Conservation (phyloP, 2,113 vertebrate genomes). For the Chlamydotis undulata region DNA sequence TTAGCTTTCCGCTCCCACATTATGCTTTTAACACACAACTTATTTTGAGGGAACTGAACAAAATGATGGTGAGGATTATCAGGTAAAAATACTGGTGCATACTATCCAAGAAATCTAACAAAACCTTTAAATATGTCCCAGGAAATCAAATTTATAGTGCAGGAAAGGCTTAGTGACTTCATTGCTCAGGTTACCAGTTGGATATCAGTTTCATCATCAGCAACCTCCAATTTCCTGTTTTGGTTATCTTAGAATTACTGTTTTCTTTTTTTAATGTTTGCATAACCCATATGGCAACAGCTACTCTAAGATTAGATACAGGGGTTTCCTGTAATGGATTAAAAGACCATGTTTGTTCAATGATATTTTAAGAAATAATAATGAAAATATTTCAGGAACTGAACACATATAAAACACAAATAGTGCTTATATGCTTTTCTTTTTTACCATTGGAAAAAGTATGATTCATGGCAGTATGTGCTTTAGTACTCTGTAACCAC, state of each 20-base stretch:
- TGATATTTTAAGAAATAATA: constrained; percentile 61
- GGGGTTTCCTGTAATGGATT: constrained; percentile 45
- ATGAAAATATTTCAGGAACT: neutral
- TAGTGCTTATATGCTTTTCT: neutral
- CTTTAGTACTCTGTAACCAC: neutral
- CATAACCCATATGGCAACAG: constrained; percentile 57
- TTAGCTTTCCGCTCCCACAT: neutral
- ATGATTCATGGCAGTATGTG: constrained; percentile 29
- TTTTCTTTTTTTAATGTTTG: constrained; percentile 58
- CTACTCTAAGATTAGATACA: constrained; percentile 64
- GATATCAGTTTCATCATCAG: constrained; percentile 75
- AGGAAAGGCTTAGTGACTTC: constrained; percentile 70
- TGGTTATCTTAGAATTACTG: constrained; percentile 73
- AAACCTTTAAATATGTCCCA: constrained; percentile 32
- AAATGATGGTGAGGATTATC: neutral
- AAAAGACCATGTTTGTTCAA: constrained; percentile 65
- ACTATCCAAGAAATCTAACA: neutral
- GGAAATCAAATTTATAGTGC: constrained; percentile 72
- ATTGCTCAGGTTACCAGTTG: constrained; percentile 70
- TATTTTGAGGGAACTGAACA: neutral
- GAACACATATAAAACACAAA: neutral
- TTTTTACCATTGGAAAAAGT: constrained; percentile 41
- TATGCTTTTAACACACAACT: neutral
- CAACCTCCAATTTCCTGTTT: constrained; percentile 81
- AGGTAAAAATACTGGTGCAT: neutral